These are phyloP conservation scores for Cyclophora punctaria DNA, from an alignment of 2,888 invertebrate species.

Conservation along the genomic window DNA sequence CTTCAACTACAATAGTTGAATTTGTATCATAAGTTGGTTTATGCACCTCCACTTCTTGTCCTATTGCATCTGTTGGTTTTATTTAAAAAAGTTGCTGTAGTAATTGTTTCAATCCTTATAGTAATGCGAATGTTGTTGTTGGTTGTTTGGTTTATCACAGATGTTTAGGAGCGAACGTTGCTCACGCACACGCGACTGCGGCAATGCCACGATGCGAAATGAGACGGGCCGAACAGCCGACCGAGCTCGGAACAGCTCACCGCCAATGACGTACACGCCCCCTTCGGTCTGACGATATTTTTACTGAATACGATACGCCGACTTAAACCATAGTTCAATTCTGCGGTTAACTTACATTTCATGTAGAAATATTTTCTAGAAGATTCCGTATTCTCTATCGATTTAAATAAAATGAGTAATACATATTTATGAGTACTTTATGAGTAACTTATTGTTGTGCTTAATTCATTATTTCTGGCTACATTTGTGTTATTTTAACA, in stretches of 20 bases:
- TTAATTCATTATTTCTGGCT: too few species aligned
- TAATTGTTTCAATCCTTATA: conserved; percentile 16
- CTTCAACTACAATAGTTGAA: conserved; percentile 55
- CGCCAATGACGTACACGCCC: conserved; percentile 45
- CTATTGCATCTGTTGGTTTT: conserved; percentile 68
- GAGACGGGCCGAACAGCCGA: conserved; percentile 31
- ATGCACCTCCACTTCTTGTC: conserved; percentile 65
- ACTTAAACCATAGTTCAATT: conserved; percentile 12
- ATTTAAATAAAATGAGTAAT: too few species aligned
- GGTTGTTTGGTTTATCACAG: conserved; percentile 22
- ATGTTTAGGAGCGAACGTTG: conserved; percentile 20
- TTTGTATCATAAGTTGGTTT: conserved; percentile 57
- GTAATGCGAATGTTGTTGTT: conserved; percentile 19
- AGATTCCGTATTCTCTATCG: too few species aligned
- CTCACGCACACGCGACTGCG: conserved; percentile 32
- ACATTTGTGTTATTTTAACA: too few species aligned
- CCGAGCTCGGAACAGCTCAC: conserved; percentile 29
- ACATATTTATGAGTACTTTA: too few species aligned
- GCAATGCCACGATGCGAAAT: conserved; percentile 46
- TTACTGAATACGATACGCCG: conserved; percentile 52
- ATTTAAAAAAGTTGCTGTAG: conserved; percentile 48
- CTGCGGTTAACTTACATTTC: too few species aligned
- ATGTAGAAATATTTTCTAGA: too few species aligned
- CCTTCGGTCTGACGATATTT: conserved; percentile 42
- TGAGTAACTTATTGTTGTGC: too few species aligned